These are phyloP conservation scores for Drosophila sordidula DNA, from an alignment of 2,888 invertebrate genomes.

Conservation along the genomic window DNA sequence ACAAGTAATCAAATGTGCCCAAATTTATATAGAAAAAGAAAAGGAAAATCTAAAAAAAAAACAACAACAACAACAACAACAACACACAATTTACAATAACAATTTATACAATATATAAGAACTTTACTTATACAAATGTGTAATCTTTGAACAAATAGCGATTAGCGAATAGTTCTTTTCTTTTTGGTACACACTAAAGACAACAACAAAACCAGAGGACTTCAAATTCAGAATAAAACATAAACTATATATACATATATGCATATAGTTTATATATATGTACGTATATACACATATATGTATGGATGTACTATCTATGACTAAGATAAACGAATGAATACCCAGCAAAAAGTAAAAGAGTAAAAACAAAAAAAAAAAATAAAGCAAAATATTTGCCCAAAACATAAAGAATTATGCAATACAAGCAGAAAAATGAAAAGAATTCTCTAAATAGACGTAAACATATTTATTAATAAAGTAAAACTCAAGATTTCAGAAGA, in stretches of 20 bases:
- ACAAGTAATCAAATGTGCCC: constrained; percentile 71
- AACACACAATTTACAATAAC: constrained; percentile 75
- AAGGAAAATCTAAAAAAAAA: constrained; percentile 18
- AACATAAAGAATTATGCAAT: constrained; percentile 35
- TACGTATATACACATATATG: background rate
- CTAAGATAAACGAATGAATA: constrained; percentile 46
- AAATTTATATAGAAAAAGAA: constrained; percentile 53
- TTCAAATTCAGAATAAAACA: constrained; percentile 45
- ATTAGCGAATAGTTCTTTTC: constrained; percentile 50
- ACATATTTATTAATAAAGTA: constrained; percentile 38
- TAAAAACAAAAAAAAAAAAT: constrained; percentile 5
- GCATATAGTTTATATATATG: constrained; percentile 26
- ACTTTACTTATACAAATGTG: constrained; percentile 60
- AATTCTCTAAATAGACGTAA: constrained; percentile 45
- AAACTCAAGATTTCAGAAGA: constrained; percentile 45
- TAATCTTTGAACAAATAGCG: constrained; percentile 62
- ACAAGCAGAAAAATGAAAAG: constrained; percentile 13
- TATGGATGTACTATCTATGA: constrained; percentile 49
- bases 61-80: too few relatives aligned
- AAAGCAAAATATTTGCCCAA: constrained; percentile 15
- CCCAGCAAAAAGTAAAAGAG: constrained; percentile 17
- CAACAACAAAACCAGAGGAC: constrained; percentile 43
- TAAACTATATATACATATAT: constrained; percentile 26
- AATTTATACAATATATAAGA: constrained; percentile 67
- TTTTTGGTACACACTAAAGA: constrained; percentile 34